Evolutionary conservation across 2,888 invertebrate species (phyloP).

Genomic region (Uloborus plumipes): DNA sequence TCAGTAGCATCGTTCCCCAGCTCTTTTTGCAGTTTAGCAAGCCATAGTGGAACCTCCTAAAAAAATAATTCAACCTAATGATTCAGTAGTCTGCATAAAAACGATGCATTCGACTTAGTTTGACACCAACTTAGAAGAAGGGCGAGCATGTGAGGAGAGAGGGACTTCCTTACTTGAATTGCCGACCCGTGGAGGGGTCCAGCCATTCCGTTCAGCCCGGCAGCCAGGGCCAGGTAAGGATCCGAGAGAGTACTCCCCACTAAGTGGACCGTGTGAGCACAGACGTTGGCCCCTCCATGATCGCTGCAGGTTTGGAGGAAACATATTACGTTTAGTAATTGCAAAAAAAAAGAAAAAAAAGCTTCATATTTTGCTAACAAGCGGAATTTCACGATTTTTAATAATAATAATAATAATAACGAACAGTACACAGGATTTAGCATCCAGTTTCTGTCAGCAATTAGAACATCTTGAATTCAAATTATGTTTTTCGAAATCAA

Average conservation of each 20-base stretch:
- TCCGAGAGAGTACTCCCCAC: slow-evolving; percentile 95
- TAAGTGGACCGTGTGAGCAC: slow-evolving; percentile 93
- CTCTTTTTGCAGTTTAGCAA: slow-evolving; percentile 88
- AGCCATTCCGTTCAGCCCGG: slow-evolving; percentile 92
- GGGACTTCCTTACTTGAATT: slow-evolving; percentile 85
- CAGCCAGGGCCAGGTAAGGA: slow-evolving; percentile 93
- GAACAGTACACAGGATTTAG: no score
- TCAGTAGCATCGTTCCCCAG: slow-evolving; percentile 87
- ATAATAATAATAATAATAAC: no score
- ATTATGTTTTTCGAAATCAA: no score
- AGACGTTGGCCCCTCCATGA: slow-evolving; percentile 96
- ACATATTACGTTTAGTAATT: neutral
- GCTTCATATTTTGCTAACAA: no score
- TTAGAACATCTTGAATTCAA: no score
- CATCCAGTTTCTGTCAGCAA: no score
- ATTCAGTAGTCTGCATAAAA: neutral
- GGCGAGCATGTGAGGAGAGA: neutral
- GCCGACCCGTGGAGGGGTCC: slow-evolving; percentile 96
- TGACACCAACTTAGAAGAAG: no score
- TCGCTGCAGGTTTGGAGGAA: slow-evolving; percentile 76
- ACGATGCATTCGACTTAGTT: neutral
- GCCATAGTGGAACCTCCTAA: slow-evolving; percentile 88
- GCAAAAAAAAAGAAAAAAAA: neutral
- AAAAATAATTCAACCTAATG: slow-evolving; percentile 34
- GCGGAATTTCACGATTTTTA: no score